Conservation (phyloP, 2,113 vertebrate species). For the Pluvianellus socialis region DNA sequence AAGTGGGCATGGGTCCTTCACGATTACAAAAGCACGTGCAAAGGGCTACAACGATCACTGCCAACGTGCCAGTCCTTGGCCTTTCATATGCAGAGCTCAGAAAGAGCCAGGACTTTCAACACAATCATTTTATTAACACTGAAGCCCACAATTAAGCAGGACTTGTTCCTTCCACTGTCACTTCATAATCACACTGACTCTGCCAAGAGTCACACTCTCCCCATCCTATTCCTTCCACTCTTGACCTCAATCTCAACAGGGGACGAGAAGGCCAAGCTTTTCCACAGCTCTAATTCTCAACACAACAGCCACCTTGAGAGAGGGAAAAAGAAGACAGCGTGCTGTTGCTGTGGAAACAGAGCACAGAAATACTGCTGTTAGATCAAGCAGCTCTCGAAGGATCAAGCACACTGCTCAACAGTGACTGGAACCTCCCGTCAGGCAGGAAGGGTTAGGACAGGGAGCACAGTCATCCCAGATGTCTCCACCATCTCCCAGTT, state of each 20-base stretch:
- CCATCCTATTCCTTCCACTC: neutral
- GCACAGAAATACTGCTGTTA: neutral
- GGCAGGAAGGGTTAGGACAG: neutral
- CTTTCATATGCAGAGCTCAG: neutral
- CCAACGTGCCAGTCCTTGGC: neutral
- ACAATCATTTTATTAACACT: neutral
- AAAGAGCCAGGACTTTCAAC: neutral
- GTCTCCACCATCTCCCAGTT: neutral
- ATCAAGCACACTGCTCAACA: neutral
- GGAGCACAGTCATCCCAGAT: neutral
- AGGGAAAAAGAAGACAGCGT: neutral
- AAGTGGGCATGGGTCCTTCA: neutral
- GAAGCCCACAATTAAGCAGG: neutral
- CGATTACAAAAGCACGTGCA: neutral
- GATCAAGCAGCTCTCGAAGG: neutral
- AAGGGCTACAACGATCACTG: neutral
- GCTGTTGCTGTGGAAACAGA: constrained; percentile 34
- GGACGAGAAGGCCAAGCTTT: neutral
- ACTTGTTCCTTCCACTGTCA: neutral
- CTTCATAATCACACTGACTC: neutral
- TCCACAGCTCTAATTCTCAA: neutral
- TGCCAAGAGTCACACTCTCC: neutral
- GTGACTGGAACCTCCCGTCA: neutral
- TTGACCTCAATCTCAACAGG: neutral
- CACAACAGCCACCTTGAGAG: neutral